Evolutionary conservation across 2,113 vertebrate genomes (phyloP), one percentile per base, ranked within the genome.

Genomic region (Caracal caracal): DNA sequence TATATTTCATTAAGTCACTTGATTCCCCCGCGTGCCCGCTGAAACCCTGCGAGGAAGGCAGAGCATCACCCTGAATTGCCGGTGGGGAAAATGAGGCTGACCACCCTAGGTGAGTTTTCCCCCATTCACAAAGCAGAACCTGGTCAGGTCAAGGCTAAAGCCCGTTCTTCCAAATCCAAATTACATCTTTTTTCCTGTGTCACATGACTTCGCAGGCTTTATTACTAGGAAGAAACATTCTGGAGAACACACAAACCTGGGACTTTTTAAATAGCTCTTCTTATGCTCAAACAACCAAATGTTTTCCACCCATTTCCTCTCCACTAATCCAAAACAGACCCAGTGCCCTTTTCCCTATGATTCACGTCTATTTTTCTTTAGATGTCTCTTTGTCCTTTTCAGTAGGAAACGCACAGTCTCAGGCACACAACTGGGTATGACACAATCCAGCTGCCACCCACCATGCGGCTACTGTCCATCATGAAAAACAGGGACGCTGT

Each of bases 201-300:
- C 79, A 79, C 82, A 33, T 79, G 61, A 94, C 47, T 93, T 88
- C 61, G 1, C 73, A 94, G 88, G 59, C 81, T 83, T 88, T 94
- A 93, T 88, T 94, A 79, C 56, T 95, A 94, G 71, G 85, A 94
- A 94, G 86, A 95, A 93, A 93, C 71, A 94, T 82, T 95, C 91
- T 94, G 91, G 66, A 95, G 85, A 88, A 84, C 78, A 91, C 63
- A 93, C 83, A 95, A 96, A 97, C 97, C 97, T 96, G 95, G 82
- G 68, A 43, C 88, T 93, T 96, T 91, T 96, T 84, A 56, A 97
- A 93, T 86, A 96, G 87, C 73, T 95, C 91, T 95, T 88, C 93
- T 94, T 96, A 71, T 75, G 96, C 97, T 95, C 96, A 97, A 93
- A 97, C 96, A 96, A 93, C 97, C 96, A 95, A 97, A 97, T 97